A percentile compares a stretch with the other conserved stretches of the same genome.
Conservation (phyloP, 2,888 invertebrate genomes). For the Lasioglossum calceatum region DNA sequence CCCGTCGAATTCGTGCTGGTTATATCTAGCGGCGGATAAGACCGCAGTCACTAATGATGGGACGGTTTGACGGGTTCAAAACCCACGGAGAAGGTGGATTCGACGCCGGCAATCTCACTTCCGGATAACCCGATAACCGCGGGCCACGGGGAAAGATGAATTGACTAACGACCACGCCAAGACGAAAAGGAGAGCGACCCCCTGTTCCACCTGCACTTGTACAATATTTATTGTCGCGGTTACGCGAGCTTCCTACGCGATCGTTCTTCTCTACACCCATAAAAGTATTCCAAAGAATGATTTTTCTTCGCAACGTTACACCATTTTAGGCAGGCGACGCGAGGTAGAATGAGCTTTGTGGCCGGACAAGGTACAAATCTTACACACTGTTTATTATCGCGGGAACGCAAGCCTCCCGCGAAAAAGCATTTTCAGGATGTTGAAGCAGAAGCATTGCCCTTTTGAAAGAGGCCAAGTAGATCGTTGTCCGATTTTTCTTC, state of each 20-base stretch:
- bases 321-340: no score
- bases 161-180: not conserved
- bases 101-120: conserved; percentile 57
- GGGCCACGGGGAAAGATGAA: conserved; percentile 12
- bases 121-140: conserved; percentile 55
- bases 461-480: not conserved
- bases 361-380: no score
- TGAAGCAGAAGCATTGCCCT: not conserved
- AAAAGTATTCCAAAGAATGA: no score
- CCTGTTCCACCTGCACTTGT: not conserved
- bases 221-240: not conserved
- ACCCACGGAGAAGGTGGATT: conserved; percentile 45
- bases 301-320: no score
- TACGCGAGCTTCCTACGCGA: not conserved
- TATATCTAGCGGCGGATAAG: conserved; percentile 67
- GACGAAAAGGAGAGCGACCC: not conserved
- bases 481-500: not conserved
- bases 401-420: not conserved
- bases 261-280: no score
- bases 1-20: conserved; percentile 69
- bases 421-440: not conserved
- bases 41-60: conserved; percentile 66
- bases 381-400: not conserved
- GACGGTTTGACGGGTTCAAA: conserved; percentile 61
- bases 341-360: no score